These are phyloP conservation scores for Eristalis tenax DNA, from an alignment of 2,888 invertebrate genomes.

Conservation along the genomic window DNA sequence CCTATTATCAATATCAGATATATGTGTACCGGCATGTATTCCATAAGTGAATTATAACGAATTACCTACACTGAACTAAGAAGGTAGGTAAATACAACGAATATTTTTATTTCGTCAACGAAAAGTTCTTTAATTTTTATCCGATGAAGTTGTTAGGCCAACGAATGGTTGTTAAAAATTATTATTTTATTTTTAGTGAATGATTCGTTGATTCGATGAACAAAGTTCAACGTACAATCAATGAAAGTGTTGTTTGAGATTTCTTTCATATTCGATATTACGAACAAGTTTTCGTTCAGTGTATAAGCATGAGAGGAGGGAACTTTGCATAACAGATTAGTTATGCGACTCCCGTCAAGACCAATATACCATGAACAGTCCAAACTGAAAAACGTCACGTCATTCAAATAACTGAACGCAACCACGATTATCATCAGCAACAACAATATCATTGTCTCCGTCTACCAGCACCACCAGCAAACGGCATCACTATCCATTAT, in stretches of 20 bases:
- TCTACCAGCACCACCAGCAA: neutral
- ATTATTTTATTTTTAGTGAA: too few relatives aligned
- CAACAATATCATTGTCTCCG: neutral
- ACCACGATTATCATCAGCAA: neutral
- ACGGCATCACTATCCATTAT: slow-evolving; percentile 44
- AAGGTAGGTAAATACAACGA: too few relatives aligned
- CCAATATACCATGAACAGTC: neutral
- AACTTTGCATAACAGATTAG: neutral
- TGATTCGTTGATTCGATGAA: too few relatives aligned
- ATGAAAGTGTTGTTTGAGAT: too few relatives aligned
- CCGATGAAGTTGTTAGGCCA: too few relatives aligned
- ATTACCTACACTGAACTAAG: too few relatives aligned
- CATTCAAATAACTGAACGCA: slow-evolving; percentile 26
- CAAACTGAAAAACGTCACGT: slow-evolving; percentile 35
- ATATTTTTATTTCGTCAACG: too few relatives aligned
- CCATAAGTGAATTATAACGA: neutral
- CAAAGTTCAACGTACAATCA: too few relatives aligned
- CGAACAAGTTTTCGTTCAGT: too few relatives aligned
- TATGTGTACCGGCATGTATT: neutral
- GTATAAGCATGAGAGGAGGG: neutral
- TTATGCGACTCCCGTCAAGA: slow-evolving; percentile 5
- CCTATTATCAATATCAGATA: neutral
- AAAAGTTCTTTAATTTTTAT: too few relatives aligned
- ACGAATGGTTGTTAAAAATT: too few relatives aligned
- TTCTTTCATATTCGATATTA: too few relatives aligned